Evolutionary conservation across 2,888 invertebrate species (phyloP), one percentile per base, ranked within the genome.

Genomic region (Zeuzera pyrina): DNA sequence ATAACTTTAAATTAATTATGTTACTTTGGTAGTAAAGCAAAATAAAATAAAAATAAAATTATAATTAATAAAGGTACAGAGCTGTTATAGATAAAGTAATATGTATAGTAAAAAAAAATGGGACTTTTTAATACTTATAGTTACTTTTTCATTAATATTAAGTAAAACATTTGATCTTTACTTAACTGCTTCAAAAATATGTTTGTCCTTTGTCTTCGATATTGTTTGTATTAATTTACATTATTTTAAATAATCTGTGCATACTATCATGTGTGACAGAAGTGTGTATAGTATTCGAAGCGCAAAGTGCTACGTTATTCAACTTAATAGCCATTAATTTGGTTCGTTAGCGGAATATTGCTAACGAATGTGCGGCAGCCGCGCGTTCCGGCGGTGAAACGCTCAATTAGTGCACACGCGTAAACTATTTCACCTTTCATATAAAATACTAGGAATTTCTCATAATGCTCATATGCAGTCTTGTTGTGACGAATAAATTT

Each of bases 281-380:
- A 50, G 52, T 62, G 63, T 57, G 60, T 65, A 60, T 51, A 53
- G 64, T 55, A 60, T 66, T 64, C 64, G 60, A 52, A 56, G 60
- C 58, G 67, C 58, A 67, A 74, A 74, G 74, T 78, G 73, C 70
- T 71, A 61, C 69, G 76, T 79, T 76, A 77, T 78, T 77, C 73
- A 72, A 76, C 63, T 74, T 76, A 77, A 79, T 73, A 76, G 73
- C 77, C 76, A 78, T 79, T 78, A 79, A 77, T 76, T 76, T 67
- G 74, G 77, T 81, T 81, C 79, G 81, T 79, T 81, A 81, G 77
- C 59, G 71, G 76, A 76, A 79, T 78, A 81, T 78, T 72, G 78
- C 77, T 78, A 78, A 81, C 78, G 79, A 79, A 72, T 74, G 74
- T 73, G 70, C 58, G 68, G 60, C 62, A 52, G 61, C 49, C 63